These are phyloP conservation scores for Chrysochloris asiatica DNA, from an alignment of 2,113 vertebrate species.

Conservation along the genomic window DNA sequence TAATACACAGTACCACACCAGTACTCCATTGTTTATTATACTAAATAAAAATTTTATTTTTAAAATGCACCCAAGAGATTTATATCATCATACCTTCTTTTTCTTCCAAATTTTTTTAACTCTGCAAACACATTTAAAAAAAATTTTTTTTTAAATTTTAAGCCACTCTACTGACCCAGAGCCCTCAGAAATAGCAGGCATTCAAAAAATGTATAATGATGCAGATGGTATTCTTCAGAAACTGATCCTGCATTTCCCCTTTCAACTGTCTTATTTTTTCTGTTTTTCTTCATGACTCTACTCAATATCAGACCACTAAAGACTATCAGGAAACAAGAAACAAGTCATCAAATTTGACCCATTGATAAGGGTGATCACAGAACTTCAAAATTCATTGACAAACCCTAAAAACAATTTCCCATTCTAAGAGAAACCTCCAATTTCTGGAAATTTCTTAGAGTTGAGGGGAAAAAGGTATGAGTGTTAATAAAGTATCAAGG, in stretches of 20 bases:
- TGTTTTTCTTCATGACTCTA: neutral
- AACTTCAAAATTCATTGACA: neutral
- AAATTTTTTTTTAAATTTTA: no score
- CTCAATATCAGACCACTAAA: neutral
- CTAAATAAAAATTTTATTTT: neutral
- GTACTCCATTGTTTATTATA: no score
- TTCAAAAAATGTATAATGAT: no score
- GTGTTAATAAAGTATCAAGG: neutral
- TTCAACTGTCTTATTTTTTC: neutral
- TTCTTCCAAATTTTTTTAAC: neutral
- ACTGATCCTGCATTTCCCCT: neutral
- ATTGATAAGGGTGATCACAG: neutral
- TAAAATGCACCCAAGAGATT: neutral
- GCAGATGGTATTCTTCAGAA: no score
- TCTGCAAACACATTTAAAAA: neutral
- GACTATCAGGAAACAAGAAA: neutral
- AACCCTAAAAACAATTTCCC: slow-evolving; percentile 9
- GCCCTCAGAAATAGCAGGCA: neutral
- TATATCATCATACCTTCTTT: neutral
- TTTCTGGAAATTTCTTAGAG: neutral
- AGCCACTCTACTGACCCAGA: neutral
- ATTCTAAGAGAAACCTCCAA: neutral
- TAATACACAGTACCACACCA: no score
- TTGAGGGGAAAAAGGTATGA: neutral
- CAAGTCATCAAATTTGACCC: neutral